Evolutionary conservation across 2,113 vertebrate species (phyloP).

Genomic region (Ammospiza nelsoni): DNA sequence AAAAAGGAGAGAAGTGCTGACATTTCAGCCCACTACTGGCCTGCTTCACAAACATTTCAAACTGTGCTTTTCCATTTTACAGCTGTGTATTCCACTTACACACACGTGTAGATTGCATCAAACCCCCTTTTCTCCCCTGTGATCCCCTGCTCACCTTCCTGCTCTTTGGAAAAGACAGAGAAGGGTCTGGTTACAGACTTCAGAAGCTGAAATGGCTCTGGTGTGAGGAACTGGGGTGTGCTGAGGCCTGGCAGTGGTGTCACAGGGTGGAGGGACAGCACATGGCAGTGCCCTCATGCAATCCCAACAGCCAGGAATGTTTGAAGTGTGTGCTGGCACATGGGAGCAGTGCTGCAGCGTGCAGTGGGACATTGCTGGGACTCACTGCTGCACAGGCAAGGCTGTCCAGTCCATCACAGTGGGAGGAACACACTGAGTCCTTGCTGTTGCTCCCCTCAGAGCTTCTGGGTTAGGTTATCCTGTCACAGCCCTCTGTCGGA

Average conservation of each 20-base stretch:
- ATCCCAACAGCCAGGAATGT: fast-evolving
- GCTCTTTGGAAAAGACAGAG: background rate
- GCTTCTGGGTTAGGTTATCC: background rate
- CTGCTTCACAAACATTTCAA: constrained; percentile 44
- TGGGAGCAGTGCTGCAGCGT: fast-evolving
- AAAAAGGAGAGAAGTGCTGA: constrained; percentile 60
- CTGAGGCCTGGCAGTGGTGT: background rate
- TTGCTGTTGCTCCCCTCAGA: background rate
- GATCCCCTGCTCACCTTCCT: background rate
- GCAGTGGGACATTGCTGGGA: background rate
- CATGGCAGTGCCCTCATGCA: background rate
- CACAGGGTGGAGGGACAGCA: background rate
- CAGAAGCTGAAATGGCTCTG: background rate
- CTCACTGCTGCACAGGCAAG: background rate
- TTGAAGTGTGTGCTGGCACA: background rate
- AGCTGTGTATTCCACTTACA: background rate
- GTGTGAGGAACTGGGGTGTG: background rate
- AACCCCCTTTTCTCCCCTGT: background rate
- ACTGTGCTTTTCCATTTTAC: constrained; percentile 16
- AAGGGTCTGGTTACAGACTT: fast-evolving
- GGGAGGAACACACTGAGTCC: background rate
- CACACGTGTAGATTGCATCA: background rate
- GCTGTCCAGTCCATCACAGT: background rate
- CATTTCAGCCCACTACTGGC: constrained; percentile 49
- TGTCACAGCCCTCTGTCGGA: background rate